Base-by-base conservation (phyloP, 2,888 invertebrate genomes). In the Caenorhabditis doughertyi region DNA sequence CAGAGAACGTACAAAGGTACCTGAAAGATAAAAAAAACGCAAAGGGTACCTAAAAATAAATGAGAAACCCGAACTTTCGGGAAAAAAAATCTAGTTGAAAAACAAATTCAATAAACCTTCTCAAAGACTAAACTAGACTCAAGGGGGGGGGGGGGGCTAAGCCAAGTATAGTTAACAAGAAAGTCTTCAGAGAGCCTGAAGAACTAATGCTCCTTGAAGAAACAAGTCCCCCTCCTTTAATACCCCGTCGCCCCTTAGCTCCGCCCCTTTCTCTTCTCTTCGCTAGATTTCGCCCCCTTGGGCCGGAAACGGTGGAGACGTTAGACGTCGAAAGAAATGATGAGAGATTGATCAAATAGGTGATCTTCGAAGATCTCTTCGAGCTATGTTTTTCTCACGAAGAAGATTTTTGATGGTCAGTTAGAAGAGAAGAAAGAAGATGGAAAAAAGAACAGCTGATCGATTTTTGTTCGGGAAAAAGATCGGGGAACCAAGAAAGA, bases 301-400 rank as follows among this genome's bases (percentile, higher is more conserved):
- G 42, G 29, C 56, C 56, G 56, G 68, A 68, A 68, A 13, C 27
- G n/a, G 35, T 23, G 25, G 47, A 64, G 51, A 51, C 35, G 51
- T 35, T 16, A 23, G 65, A 65, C 51, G 51, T n/a, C 32, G 9
- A 58, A 23, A 56, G 47, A 44, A 25, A 35, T 56, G 44, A 67
- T 56, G 44, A 71, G 9, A 29, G 47, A 58, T 16, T 35, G 56
- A 70, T 55, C 55, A 47, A 70, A 16, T 25, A 25, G 11, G 21
- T 49, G 64, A 73, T 73, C 73, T 73, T 73, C 73, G 64, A 73
- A 73, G 73, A 73, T 64, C 64, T 32, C n/a, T 16, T 42, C 53
- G 55, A 58, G 39, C 27, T 21, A 4, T 62, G 42, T 27, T 47
- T 64, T 64, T 47, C 29, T 18, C n/a, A 18, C 35, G 7, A 21